A percentile compares a stretch with the other conserved stretches of the same genome.
Evolutionary conservation across 1,140 invertebrate genomes (phyloP).

Genomic region (Zaprionus africanus): DNA sequence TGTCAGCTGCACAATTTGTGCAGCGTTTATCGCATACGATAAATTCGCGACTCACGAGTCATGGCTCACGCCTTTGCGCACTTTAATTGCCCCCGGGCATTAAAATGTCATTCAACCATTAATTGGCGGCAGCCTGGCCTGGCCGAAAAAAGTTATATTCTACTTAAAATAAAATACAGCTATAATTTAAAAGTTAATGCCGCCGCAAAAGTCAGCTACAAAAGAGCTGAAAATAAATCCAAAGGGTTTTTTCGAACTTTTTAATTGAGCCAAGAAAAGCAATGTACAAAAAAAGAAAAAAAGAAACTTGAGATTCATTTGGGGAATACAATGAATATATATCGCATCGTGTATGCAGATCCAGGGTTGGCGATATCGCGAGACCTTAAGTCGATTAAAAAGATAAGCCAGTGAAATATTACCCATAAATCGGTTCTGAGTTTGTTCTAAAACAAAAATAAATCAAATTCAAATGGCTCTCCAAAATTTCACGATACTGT

Average conservation of each 20-base stretch:
- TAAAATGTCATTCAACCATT: slow-evolving; percentile 81
- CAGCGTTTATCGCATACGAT: slow-evolving; percentile 61
- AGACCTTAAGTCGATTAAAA: background rate
- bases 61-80: slow-evolving; percentile 24
- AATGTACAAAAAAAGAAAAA: background rate
- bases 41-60: slow-evolving; percentile 34
- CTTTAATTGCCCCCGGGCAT: slow-evolving; percentile 68
- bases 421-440: background rate
- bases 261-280: slow-evolving; percentile 3
- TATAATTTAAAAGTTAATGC: slow-evolving; percentile 73
- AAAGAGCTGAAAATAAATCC: slow-evolving; percentile 6
- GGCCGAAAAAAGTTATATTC: slow-evolving; percentile 61
- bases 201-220: slow-evolving; percentile 26
- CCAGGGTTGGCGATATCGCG: background rate
- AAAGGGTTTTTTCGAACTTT: slow-evolving; percentile 11
- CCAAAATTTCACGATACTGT: background rate
- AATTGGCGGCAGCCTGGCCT: slow-evolving; percentile 50
- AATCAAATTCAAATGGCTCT: slow-evolving; percentile 4
- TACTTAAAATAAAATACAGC: slow-evolving; percentile 69
- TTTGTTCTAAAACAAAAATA: background rate
- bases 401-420: background rate
- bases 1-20: slow-evolving; percentile 44
- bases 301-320: slow-evolving; percentile 7
- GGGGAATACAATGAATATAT: background rate
- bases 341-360: background rate